These are phyloP conservation scores for Heliopora coerulea DNA, from an alignment of 92 coral and sea anemone genomes.

Conservation along the genomic window DNA sequence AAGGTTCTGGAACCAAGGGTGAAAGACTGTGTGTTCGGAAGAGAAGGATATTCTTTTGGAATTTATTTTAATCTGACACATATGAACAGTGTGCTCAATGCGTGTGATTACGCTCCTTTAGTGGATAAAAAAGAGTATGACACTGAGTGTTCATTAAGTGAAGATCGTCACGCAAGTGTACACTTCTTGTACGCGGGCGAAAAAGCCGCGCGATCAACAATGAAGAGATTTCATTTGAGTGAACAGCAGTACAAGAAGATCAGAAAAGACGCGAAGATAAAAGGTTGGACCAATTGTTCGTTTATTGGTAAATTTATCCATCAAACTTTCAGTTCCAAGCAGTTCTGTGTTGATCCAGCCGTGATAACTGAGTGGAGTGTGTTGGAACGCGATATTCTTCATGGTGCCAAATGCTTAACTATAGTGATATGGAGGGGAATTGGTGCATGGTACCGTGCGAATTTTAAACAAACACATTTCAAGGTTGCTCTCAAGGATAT, in stretches of 20 bases:
- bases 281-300: constrained; percentile 79
- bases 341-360: constrained; percentile 82
- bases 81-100: constrained; percentile 60
- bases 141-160: constrained; percentile 55
- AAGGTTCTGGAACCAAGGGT: constrained; percentile 82
- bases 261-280: constrained; percentile 32
- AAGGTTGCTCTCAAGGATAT: constrained; percentile 57
- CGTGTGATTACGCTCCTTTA: constrained; percentile 56
- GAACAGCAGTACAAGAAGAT: constrained; percentile 46
- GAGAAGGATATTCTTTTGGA: constrained; percentile 73
- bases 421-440: constrained; percentile 87
- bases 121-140: constrained; percentile 62
- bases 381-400: constrained; percentile 61
- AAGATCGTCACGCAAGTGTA: constrained; percentile 54
- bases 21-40: constrained; percentile 80
- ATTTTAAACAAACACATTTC: constrained; percentile 62
- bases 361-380: constrained; percentile 53
- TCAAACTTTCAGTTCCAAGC: constrained; percentile 61
- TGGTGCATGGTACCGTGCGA: constrained; percentile 53
- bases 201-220: constrained; percentile 56
- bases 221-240: constrained; percentile 68
- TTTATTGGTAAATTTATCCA: constrained; percentile 67
- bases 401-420: constrained; percentile 62
- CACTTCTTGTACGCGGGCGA: constrained; percentile 68
- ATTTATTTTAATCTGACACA: constrained; percentile 66